Evolutionary conservation across 1,140 invertebrate species (phyloP).

Genomic region (Drepana arcuata): DNA sequence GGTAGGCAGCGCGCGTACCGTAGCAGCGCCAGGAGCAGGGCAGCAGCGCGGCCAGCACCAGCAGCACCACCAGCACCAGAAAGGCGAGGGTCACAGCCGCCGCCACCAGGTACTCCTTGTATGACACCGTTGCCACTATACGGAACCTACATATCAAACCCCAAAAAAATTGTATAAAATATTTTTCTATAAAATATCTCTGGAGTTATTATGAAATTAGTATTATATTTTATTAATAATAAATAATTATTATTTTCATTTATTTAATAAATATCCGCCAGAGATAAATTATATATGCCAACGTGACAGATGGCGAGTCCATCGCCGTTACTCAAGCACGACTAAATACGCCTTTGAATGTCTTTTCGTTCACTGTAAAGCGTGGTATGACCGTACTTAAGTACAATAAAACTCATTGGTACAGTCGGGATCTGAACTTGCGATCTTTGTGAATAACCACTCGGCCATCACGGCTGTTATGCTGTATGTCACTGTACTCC

Average conservation of each 20-base stretch:
- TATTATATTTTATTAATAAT: background rate
- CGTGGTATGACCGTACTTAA: too few relatives aligned
- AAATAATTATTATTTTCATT: background rate
- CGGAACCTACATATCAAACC: conserved; percentile 19
- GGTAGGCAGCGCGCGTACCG: too few relatives aligned
- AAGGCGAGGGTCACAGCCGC: conserved; percentile 25
- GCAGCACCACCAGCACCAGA: conserved; percentile 19
- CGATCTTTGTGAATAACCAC: too few relatives aligned
- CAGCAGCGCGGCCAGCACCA: conserved; percentile 19
- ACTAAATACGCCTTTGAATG: too few relatives aligned
- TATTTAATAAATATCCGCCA: background rate
- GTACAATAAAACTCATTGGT: too few relatives aligned
- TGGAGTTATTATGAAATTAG: background rate
- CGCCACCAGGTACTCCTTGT: conserved; percentile 30
- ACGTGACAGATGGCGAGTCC: background rate
- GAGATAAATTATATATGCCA: too few relatives aligned
- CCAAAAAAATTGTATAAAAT: background rate
- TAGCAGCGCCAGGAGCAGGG: conserved; percentile 13
- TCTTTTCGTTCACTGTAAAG: too few relatives aligned
- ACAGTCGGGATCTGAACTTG: too few relatives aligned
- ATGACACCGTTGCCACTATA: conserved; percentile 29
- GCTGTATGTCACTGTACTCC: too few relatives aligned
- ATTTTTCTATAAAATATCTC: background rate
- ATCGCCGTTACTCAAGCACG: too few relatives aligned
- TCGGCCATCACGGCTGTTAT: too few relatives aligned